These are phyloP conservation scores for Steromphala cineraria DNA, from an alignment of 2,888 invertebrate genomes.

Conservation along the genomic window DNA sequence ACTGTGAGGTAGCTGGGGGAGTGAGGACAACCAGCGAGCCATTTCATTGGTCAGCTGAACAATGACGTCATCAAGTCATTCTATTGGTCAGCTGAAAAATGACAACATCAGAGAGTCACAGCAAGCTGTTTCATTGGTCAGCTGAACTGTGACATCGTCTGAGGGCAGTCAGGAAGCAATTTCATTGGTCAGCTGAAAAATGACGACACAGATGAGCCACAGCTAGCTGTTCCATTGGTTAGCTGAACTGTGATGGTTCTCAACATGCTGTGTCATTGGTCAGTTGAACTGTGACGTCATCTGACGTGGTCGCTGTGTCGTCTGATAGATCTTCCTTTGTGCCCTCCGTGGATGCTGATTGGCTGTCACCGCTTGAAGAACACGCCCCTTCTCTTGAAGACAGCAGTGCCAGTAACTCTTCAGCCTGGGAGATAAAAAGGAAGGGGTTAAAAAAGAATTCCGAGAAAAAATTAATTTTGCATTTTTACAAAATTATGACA, in stretches of 20 bases:
- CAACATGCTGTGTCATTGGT: not conserved
- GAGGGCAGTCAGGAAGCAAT: not conserved
- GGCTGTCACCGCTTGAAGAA: not conserved
- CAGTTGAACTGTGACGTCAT: not conserved
- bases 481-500: no score
- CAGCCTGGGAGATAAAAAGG: not conserved
- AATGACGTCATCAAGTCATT: not conserved
- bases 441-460: no score
- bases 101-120: not conserved
- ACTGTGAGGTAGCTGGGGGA: no score
- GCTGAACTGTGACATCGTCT: not conserved
- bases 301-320: not conserved
- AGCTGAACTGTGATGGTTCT: not conserved
- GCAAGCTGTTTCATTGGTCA: not conserved
- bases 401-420: conserved; percentile 13
- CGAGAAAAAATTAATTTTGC: no score
- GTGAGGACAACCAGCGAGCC: not conserved
- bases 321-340: not conserved
- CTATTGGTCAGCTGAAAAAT: not conserved
- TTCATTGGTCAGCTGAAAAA: not conserved
- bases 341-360: not conserved
- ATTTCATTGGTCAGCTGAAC: not conserved
- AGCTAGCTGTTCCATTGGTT: not conserved
- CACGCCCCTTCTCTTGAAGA: conserved; percentile 1
- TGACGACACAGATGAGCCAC: not conserved